Conservation (phyloP, 2,113 vertebrate genomes). For the Rhizomys pruinosus region DNA sequence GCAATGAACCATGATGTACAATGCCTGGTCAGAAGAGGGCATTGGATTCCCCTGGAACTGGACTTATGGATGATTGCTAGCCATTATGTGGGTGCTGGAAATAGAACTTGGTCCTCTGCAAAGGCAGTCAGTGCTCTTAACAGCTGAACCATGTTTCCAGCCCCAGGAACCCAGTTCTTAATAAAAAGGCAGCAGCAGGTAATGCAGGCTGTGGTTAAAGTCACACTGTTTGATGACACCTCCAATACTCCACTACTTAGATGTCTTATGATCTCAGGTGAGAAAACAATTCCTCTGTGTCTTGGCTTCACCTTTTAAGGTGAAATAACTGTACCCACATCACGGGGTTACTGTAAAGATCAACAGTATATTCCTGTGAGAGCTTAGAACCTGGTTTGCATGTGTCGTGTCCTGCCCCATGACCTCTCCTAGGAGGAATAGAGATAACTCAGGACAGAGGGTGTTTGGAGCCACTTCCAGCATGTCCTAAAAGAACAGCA, state of each 20-base stretch:
- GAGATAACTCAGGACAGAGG: neutral
- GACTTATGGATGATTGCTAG: too few relatives aligned
- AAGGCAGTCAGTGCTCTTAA: too few relatives aligned
- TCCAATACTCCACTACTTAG: too few relatives aligned
- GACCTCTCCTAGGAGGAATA: neutral
- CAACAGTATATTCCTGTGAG: neutral
- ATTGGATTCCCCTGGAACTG: too few relatives aligned
- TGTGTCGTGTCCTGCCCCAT: neutral
- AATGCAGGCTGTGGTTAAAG: neutral
- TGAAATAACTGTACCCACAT: too few relatives aligned
- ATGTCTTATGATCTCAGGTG: neutral
- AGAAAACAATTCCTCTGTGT: neutral
- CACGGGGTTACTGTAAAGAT: neutral
- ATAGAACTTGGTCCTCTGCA: too few relatives aligned
- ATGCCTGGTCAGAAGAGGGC: too few relatives aligned
- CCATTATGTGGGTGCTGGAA: too few relatives aligned
- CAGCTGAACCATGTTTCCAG: too few relatives aligned
- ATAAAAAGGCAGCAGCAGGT: neutral
- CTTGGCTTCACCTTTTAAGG: neutral
- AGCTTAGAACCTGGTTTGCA: neutral
- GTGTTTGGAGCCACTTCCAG: neutral
- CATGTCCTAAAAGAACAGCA: neutral
- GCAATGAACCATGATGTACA: too few relatives aligned
- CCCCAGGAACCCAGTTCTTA: too few relatives aligned
- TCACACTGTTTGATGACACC: neutral